Conservation (phyloP, 2,797 vertebrate species). For the Aplochiton taeniatus region DNA sequence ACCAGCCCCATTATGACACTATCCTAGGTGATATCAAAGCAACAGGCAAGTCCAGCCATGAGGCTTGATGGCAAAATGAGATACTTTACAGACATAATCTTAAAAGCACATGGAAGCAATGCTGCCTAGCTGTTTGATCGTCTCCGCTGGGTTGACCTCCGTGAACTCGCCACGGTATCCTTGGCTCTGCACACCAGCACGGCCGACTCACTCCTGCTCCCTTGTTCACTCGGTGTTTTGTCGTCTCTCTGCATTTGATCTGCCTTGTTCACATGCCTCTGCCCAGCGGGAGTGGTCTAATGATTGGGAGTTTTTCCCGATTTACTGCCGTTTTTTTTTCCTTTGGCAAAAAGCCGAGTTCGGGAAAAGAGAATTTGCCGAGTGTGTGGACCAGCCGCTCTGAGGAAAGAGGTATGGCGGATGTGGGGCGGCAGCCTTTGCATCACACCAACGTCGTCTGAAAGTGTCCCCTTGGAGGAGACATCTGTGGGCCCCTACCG, state of each 20-base stretch:
- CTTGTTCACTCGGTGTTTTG: not conserved
- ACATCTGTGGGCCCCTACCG: constrained; percentile 24
- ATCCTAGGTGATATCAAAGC: constrained; percentile 48
- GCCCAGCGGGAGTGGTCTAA: not conserved
- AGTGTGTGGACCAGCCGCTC: not conserved
- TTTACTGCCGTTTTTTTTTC: too few species aligned
- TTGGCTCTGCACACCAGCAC: constrained; percentile 27
- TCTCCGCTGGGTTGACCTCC: constrained; percentile 38
- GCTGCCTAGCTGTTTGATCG: constrained; percentile 42
- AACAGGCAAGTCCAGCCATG: constrained; percentile 46
- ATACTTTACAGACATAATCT: constrained; percentile 50
- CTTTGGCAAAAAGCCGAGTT: too few species aligned
- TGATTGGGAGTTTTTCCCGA: not conserved
- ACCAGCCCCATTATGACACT: constrained; percentile 37
- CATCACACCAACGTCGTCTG: not conserved
- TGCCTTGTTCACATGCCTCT: not conserved
- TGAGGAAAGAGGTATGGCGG: not conserved
- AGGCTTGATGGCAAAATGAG: constrained; percentile 45
- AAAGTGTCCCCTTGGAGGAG: not conserved
- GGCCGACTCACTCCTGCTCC: not conserved
- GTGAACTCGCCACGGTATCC: constrained; percentile 33
- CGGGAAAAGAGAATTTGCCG: not conserved
- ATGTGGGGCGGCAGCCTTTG: not conserved
- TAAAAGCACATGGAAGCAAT: constrained; percentile 25
- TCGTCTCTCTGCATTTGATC: not conserved